A percentile compares a stretch with the other conserved stretches of the same genome.
phyloP scores from a whole-genome alignment of 2,113 vertebrate species.

The Pteronura brasiliensis region DNA sequence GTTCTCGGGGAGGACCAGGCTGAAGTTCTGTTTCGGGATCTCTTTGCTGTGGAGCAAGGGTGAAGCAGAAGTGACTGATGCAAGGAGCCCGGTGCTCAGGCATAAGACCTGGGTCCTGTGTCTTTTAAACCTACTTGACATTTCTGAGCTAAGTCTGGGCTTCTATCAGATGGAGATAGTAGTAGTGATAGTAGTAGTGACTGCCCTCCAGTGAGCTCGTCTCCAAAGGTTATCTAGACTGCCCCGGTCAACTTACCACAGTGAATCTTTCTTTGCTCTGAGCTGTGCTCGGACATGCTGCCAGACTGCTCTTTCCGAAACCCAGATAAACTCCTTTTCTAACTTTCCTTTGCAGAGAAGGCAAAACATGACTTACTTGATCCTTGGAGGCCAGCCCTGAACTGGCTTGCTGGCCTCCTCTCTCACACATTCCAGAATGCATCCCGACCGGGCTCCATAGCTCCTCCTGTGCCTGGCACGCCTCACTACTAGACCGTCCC shows the following conservation, averaged over 20 bases:
- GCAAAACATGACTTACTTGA: not conserved
- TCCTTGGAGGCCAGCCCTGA: not conserved
- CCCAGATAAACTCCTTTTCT: not conserved
- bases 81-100: not conserved
- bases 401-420: not conserved
- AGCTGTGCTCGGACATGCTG: not conserved
- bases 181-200: not conserved
- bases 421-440: not conserved
- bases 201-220: not conserved
- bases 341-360: not conserved
- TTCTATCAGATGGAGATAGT: not conserved
- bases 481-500: not conserved
- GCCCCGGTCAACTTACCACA: rapidly evolving
- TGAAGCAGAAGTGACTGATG: not conserved
- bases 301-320: not conserved
- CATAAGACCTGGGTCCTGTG: not conserved
- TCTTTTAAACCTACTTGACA: not conserved
- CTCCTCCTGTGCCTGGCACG: not conserved
- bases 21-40: not conserved
- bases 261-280: not conserved
- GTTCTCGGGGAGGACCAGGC: not conserved
- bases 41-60: not conserved
- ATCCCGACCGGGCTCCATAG: too few relatives aligned
- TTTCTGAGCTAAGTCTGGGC: not conserved
- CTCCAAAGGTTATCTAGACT: not conserved